These are phyloP conservation scores for Semnopithecus entellus DNA, from an alignment of 2,113 vertebrate genomes.

Conservation along the genomic window DNA sequence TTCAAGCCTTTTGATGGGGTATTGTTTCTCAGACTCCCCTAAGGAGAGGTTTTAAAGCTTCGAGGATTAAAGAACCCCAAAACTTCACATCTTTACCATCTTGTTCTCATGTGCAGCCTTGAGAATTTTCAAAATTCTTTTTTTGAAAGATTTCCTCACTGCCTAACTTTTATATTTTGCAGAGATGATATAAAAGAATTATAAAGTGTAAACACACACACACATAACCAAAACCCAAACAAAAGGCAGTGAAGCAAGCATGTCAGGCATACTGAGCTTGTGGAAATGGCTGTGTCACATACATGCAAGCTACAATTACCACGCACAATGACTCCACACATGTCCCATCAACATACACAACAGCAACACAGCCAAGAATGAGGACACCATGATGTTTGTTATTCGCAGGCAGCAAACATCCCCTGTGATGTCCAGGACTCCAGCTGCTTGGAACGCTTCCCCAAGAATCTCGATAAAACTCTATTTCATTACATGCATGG, in stretches of 20 bases:
- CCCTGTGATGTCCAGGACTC: fast-evolving
- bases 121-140: neutral
- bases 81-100: neutral
- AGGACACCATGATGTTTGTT: fast-evolving
- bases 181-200: neutral
- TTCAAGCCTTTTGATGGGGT: neutral
- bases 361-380: neutral
- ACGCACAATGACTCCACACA: too few species aligned
- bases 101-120: neutral
- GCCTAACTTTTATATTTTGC: neutral
- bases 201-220: neutral
- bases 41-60: neutral
- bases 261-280: fast-evolving
- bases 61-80: too few species aligned
- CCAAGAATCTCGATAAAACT: fast-evolving
- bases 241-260: fast-evolving
- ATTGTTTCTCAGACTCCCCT: neutral
- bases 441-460: fast-evolving
- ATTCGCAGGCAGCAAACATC: too few species aligned
- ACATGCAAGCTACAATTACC: neutral
- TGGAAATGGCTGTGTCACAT: too few species aligned
- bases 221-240: too few species aligned
- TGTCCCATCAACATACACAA: fast-evolving
- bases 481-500: too few species aligned
- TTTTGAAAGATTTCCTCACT: neutral